Base-by-base conservation (phyloP, 92 coral and sea anemone species). In the Umimayanthus chanpuru region DNA sequence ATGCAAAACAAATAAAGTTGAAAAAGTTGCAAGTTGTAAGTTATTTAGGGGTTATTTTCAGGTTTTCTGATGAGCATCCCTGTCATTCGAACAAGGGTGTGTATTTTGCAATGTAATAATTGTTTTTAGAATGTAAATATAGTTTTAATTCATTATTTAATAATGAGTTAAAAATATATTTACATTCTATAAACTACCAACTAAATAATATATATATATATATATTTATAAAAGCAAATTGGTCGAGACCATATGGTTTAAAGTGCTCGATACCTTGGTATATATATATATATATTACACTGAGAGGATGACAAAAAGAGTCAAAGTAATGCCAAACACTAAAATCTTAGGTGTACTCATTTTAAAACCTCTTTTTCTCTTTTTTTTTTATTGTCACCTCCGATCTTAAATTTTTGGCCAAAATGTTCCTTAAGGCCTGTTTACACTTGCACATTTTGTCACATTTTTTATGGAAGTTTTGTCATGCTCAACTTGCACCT, bases 51-150 rank as follows among this genome's bases (percentile, higher is more conserved):
- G 55, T 76, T 76, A 76, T 76, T 40, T 76, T 76, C 80, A 76
- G 80, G 80, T 76, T 76, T 76, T 76, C 56, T 76, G 80, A 76
- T 76, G 80, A 10, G 80, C 56, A 40, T 39, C 80, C 80, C 80
- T 40, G 28, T 76, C 55, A 76, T 40, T 40, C n/a, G 80, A 20
- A 56, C 80, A 76, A 76, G 80, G 80, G 80, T 76, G 55, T 76
- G 80, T 76, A 76, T 76, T 76, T 76, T 5, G 55, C 56, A 76
- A 39, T 40, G 55, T 39, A 76, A 40, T 76, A 39, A 5, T 41
- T 0, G 79, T 76, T 76, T 76, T 76, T 76, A 76, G 55, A 75
- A 75, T 75, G 29, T 75, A 38, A 40, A 38, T 75, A 75, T 75
- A 75, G 79, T 75, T 75, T 39, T 18, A 44, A 75, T 25, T 39